Evolutionary conservation across 1,140 invertebrate species (phyloP).

Genomic region (honey bee (Apis mellifera)): Amel_HAv3.1 CM009932.2:3597501-3598000

Average conservation of each 20-base stretch:
- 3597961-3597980: background rate
- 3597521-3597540: background rate
- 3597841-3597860: constrained; percentile 40
- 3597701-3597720: constrained; percentile 10
- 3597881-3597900: background rate
- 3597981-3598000: background rate
- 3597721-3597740: constrained; percentile 31
- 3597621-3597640: background rate
- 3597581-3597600: background rate
- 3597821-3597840: constrained; percentile 46
- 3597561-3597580: background rate
- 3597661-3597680: constrained; percentile 47
- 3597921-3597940: background rate
- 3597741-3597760: constrained; percentile 32
- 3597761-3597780: constrained; percentile 41
- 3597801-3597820: constrained; percentile 47
- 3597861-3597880: constrained; percentile 48
- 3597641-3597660: background rate
- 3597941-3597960: too few species aligned
- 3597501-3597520: background rate
- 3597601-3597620: background rate
- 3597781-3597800: constrained; percentile 53
- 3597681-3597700: constrained; percentile 19
- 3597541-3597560: too few species aligned
- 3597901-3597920: background rate